phyloP scores from a whole-genome alignment of 2,113 vertebrate genomes.

The Sterna hirundo region DNA sequence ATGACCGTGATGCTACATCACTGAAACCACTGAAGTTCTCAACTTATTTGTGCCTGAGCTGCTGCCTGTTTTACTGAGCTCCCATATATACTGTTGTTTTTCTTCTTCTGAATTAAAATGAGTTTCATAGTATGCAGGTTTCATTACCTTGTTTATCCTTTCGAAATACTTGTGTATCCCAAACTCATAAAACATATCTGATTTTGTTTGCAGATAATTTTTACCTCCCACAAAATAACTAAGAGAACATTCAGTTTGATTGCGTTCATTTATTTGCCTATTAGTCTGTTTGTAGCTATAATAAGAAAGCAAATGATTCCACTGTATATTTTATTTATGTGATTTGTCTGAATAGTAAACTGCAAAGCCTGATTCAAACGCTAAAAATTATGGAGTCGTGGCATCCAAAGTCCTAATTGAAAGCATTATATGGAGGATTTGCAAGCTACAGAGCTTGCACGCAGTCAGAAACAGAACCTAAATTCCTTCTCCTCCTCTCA shows the following conservation, averaged over 20 bases:
- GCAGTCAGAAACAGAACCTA: neutral
- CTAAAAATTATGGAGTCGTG: neutral
- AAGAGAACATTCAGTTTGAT: slow-evolving; percentile 32
- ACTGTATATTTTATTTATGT: slow-evolving; percentile 55
- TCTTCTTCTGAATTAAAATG: neutral
- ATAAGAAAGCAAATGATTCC: slow-evolving; percentile 37
- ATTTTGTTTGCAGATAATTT: slow-evolving; percentile 22
- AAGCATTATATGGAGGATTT: neutral
- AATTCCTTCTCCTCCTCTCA: neutral
- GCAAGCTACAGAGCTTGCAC: neutral
- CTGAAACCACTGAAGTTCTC: neutral
- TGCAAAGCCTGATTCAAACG: neutral
- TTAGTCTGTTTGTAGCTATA: slow-evolving; percentile 48
- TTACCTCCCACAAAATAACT: neutral
- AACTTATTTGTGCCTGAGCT: neutral
- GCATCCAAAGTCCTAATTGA: neutral
- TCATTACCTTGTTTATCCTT: slow-evolving; percentile 49
- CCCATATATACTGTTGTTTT: neutral
- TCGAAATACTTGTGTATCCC: neutral
- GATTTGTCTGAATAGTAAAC: neutral
- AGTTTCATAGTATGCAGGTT: neutral
- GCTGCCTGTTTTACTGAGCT: neutral
- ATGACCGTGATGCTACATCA: fast-evolving
- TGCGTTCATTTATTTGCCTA: slow-evolving; percentile 46
- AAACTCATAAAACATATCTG: neutral